These are phyloP conservation scores for Tyto alba DNA, from an alignment of 2,113 vertebrate species.

Conservation along the genomic window DNA sequence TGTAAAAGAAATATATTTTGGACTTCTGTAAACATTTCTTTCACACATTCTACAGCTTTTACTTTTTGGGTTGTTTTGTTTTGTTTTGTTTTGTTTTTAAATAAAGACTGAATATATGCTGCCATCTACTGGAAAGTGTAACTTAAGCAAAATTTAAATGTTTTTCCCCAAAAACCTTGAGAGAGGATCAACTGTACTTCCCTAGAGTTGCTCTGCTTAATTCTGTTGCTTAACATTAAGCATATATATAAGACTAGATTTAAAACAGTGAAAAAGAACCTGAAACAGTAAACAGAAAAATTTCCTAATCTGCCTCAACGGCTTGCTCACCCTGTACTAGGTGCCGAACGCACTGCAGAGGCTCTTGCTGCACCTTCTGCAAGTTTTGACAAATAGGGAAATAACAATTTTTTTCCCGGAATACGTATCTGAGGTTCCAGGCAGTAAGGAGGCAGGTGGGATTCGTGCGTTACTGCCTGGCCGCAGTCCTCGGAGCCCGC, in stretches of 20 bases:
- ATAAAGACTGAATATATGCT: slow-evolving; percentile 62
- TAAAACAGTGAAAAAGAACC: not conserved
- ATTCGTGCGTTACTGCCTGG: rapidly evolving
- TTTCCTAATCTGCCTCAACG: rapidly evolving
- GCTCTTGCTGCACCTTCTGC: not conserved
- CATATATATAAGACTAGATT: too few relatives aligned
- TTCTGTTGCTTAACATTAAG: not conserved
- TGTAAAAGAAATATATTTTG: not conserved
- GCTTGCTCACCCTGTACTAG: too few relatives aligned
- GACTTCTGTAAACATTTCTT: not conserved
- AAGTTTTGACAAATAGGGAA: not conserved
- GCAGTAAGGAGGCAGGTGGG: not conserved
- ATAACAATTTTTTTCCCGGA: not conserved
- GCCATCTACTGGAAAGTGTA: slow-evolving; percentile 72
- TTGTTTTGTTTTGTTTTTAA: not conserved
- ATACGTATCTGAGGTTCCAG: not conserved
- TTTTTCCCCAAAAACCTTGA: not conserved
- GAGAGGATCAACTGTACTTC: not conserved
- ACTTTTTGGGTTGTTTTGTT: not conserved
- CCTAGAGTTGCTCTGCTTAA: not conserved
- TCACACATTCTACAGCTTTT: not conserved
- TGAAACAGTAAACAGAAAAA: not conserved
- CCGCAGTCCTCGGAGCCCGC: not conserved
- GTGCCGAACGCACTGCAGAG: not conserved
- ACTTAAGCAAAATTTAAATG: not conserved